Evolutionary conservation across 2,888 invertebrate species (phyloP), one percentile per base, ranked within the genome.

Genomic region (Andrena dorsata): DNA sequence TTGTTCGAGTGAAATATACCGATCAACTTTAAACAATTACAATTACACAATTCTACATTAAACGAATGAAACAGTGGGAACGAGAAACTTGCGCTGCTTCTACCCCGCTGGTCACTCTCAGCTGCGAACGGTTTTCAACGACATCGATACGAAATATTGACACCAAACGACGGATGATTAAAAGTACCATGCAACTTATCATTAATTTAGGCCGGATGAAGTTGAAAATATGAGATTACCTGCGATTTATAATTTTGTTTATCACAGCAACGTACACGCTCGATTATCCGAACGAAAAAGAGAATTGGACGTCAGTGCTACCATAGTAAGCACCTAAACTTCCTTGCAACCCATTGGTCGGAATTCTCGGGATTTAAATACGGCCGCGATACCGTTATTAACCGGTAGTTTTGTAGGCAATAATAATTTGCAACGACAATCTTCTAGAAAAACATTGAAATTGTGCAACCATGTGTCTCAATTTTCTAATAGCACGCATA

Each of bases 191-290:
- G 2, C 30, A n/a, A 51, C 61, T 35, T 5, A n/a, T n/a, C 16
- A 23, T 16, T 13, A 41, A 76, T 74, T 71, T 32, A 7, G 7
- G 47, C 0, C 20, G 28, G 87, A 89, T 88, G 82, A 28, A 1
- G 56, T 49, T n/a, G 28, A 64, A 56, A 63, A 47, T 26, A 8
- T 4, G n/a, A 70, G 93, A 93, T 93, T 93, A 93, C 93, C 93
- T 93, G 92, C 90, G 93, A 93, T 93, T 90, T 89, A 83, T 85
- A 91, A 79, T 85, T 68, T 90, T 90, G 81, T 90, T 91, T 92
- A 90, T 85, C 88, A 89, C 90, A 88, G 83, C 89, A 86, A 88
- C 88, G 82, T 88, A 89, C 91, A 91, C 91, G 90, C 83, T 85
- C 84, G 86, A 82, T 78, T 78, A 84, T 80, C 82, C 88, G 87